Evolutionary conservation across 2,888 invertebrate species (phyloP), one percentile per base, ranked within the genome.

Genomic region (Agrochola lychnidis): DNA sequence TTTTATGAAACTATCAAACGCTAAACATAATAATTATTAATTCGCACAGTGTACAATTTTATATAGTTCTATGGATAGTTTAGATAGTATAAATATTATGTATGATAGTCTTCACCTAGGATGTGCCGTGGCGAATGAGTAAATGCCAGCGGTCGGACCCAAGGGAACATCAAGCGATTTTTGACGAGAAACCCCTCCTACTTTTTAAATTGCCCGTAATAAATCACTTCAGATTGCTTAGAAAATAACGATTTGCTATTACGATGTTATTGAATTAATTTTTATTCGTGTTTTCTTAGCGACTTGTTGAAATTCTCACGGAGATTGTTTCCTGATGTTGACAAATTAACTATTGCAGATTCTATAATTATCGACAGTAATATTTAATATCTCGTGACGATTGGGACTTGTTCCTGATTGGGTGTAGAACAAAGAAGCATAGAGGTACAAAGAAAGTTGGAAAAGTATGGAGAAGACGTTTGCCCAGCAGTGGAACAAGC

Each of bases 111-210:
- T 63, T 30, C 75, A 82, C 81, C 86, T 73, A 79, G 83, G 89
- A 86, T 85, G 88, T 87, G 86, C 86, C 89, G 89, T 89, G 85
- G 83, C 90, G 91, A 94, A 95, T 94, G 91, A 86, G 83, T 94
- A 94, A 95, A 89, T 90, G 86, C 82, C 73, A 82, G 69, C 71
- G 76, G 79, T 61, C 78, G 74, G 83, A 83, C 91, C 91, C 89
- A 87, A 89, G 87, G 91, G 90, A 92, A 90, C 83, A 81, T 87
- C 85, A 89, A 90, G 89, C 87, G 84, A 89, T 89, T 88, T 89
- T 91, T 91, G 92, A 91, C 90, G 91, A 91, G 90, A 88, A 91
- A 90, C 88, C 87, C 87, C 84, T 85, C 88, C 88, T 87, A 88
- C 86, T 87, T 88, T 89, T 89, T 82, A 90, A 90, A 93, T 93